Percentiles rank a stretch among this genome's conserved stretches.
phyloP scores from a whole-genome alignment of 2,888 invertebrate species.

The Platycnemis pennipes region DNA sequence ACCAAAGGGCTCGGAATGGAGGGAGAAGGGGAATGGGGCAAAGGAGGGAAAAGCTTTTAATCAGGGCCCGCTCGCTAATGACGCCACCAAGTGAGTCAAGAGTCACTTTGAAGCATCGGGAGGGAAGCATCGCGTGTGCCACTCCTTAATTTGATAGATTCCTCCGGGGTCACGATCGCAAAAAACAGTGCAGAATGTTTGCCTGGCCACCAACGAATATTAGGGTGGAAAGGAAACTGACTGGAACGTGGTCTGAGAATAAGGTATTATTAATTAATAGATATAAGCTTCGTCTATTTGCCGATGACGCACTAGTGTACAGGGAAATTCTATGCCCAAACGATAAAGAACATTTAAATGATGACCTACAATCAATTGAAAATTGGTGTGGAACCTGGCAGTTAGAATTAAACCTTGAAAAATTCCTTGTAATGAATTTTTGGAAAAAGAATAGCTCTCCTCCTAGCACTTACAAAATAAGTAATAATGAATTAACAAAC shows the following conservation, averaged over 20 bases:
- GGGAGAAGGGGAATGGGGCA: not conserved
- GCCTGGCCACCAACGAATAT: not conserved
- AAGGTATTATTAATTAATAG: too few species aligned
- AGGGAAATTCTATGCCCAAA: too few species aligned
- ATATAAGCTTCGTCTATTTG: too few species aligned
- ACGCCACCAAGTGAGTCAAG: not conserved
- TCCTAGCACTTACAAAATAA: too few species aligned
- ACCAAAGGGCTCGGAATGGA: not conserved
- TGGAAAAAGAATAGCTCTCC: too few species aligned
- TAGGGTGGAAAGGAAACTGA: not conserved
- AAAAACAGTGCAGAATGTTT: not conserved
- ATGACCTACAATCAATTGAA: too few species aligned
- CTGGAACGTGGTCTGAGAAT: not conserved
- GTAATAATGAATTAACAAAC: too few species aligned
- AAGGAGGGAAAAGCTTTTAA: not conserved
- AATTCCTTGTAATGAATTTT: too few species aligned
- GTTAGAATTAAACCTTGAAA: too few species aligned
- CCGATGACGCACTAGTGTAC: too few species aligned
- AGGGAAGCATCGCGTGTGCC: not conserved
- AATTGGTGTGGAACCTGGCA: too few species aligned
- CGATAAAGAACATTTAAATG: too few species aligned
- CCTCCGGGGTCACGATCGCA: not conserved
- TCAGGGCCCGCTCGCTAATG: not conserved
- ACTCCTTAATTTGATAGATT: not conserved
- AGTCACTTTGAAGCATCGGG: not conserved